Conservation (phyloP, 2,113 vertebrate genomes). For the Seriola quinqueradiata region DNA sequence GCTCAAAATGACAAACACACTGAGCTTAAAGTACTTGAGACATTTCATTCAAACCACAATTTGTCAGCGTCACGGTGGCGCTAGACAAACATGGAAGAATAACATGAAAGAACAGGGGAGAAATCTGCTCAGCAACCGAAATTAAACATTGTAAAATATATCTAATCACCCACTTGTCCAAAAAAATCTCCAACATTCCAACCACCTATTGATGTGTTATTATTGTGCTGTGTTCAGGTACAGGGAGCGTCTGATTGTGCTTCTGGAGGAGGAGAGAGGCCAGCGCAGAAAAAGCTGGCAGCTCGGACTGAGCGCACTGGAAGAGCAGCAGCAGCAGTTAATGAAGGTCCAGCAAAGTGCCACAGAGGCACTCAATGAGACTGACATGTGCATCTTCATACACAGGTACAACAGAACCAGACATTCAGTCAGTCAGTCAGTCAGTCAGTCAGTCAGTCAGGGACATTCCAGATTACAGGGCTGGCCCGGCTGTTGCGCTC, state of each 20-base stretch:
- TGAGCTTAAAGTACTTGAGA: too few species aligned
- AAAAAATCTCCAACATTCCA: not conserved
- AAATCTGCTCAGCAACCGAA: not conserved
- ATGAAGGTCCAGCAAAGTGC: slow-evolving; percentile 61
- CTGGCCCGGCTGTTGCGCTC: too few species aligned
- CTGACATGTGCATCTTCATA: slow-evolving; percentile 73
- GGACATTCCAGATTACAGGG: not conserved
- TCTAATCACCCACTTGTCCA: not conserved
- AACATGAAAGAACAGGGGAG: not conserved
- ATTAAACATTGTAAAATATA: not conserved
- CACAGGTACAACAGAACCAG: slow-evolving; percentile 58
- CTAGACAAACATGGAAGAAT: not conserved
- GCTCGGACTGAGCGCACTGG: slow-evolving; percentile 55
- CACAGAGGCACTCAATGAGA: slow-evolving; percentile 62
- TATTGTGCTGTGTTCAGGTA: slow-evolving; percentile 61
- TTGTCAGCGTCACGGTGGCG: too few species aligned
- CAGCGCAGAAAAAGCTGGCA: slow-evolving; percentile 70
- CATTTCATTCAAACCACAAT: too few species aligned
- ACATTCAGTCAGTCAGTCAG: too few species aligned
- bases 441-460: too few species aligned
- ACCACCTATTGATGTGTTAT: too few species aligned
- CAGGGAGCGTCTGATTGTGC: slow-evolving; percentile 61
- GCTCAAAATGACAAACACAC: too few species aligned
- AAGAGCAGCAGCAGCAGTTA: slow-evolving; percentile 74
- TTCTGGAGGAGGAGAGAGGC: slow-evolving; percentile 72